Evolutionary conservation across 2,888 invertebrate genomes (phyloP).

Genomic region (Sericinus montela): DNA sequence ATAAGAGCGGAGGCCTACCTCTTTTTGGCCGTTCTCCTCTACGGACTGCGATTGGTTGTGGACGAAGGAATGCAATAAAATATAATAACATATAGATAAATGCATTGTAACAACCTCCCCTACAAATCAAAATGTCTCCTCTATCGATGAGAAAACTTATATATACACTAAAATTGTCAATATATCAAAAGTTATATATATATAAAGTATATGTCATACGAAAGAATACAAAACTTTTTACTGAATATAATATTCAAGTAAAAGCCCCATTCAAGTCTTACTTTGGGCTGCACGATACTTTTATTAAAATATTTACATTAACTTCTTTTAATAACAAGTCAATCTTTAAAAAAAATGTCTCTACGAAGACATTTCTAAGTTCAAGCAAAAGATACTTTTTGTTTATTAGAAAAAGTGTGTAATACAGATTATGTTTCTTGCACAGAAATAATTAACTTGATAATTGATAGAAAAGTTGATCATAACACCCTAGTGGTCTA

Average conservation of each 20-base stretch:
- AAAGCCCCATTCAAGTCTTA: conserved; percentile 70
- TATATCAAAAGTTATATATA: conserved; percentile 58
- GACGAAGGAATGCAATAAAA: conserved; percentile 80
- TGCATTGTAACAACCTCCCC: conserved; percentile 72
- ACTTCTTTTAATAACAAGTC: conserved; percentile 64
- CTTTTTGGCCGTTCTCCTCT: conserved; percentile 77
- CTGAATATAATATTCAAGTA: conserved; percentile 59
- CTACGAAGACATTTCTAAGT: conserved; percentile 74
- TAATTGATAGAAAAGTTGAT: conserved; percentile 76
- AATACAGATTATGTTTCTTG: conserved; percentile 72
- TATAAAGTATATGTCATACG: too few species aligned
- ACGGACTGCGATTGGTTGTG: conserved; percentile 79
- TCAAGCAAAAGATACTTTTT: conserved; percentile 71
- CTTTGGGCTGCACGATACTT: conserved; percentile 61
- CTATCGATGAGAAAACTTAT: conserved; percentile 54
- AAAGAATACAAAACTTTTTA: conserved; percentile 52
- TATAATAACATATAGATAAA: conserved; percentile 77
- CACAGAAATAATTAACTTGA: conserved; percentile 73
- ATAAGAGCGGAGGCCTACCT: conserved; percentile 73
- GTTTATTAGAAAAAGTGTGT: conserved; percentile 70
- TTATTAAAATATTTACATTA: conserved; percentile 73
- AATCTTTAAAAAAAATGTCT: conserved; percentile 70
- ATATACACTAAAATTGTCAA: conserved; percentile 56
- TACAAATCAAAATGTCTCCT: conserved; percentile 61
- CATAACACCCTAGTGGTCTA: conserved; percentile 79